Percentiles rank a stretch among this genome's conserved stretches.
These are phyloP conservation scores for Capricornis sumatraensis DNA, from an alignment of 2,113 vertebrate species.

Conservation along the genomic window DNA sequence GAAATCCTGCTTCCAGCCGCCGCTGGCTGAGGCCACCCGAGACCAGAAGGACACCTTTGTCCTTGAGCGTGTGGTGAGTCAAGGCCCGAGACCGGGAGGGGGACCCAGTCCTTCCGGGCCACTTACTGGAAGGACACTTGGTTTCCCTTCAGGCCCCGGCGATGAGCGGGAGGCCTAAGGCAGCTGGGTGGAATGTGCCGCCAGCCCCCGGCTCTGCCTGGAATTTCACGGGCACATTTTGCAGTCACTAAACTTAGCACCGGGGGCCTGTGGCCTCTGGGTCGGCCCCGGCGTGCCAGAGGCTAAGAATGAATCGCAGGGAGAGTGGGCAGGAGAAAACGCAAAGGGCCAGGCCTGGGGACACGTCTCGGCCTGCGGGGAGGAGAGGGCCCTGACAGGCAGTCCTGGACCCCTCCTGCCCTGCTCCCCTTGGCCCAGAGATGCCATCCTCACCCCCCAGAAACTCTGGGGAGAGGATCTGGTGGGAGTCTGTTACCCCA, in stretches of 20 bases:
- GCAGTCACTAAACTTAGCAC: slow-evolving; percentile 71
- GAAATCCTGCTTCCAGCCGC: neutral
- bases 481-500: neutral
- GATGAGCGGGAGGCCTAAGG: neutral
- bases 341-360: neutral
- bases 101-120: neutral
- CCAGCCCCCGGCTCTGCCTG: slow-evolving; percentile 51
- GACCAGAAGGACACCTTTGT: neutral
- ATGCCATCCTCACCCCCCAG: neutral
- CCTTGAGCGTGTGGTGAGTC: neutral
- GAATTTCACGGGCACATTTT: slow-evolving; percentile 69
- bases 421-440: neutral
- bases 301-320: slow-evolving; percentile 49
- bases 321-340: slow-evolving; percentile 40
- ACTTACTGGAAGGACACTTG: neutral
- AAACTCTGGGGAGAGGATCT: neutral
- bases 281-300: slow-evolving; percentile 57
- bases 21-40: neutral
- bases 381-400: neutral
- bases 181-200: slow-evolving; percentile 50
- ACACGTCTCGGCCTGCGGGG: neutral
- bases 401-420: neutral
- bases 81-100: fast-evolving
- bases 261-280: slow-evolving; percentile 40
- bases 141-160: neutral